Conservation (phyloP, 2,797 vertebrate species). For the Scomberomorus guttatus region DNA sequence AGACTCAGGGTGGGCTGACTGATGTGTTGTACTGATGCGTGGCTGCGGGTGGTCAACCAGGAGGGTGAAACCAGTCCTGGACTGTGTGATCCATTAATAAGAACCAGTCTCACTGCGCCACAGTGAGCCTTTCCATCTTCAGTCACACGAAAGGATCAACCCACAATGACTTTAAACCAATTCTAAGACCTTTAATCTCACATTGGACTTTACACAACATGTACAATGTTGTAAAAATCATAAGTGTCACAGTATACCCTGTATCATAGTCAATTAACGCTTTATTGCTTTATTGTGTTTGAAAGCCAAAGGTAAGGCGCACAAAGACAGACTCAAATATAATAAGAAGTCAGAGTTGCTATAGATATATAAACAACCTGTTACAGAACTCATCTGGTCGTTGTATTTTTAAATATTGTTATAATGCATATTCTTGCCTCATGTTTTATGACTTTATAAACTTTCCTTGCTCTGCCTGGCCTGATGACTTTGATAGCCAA, state of each 20-base stretch:
- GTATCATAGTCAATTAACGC: slow-evolving; percentile 11
- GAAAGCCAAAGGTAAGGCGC: background rate
- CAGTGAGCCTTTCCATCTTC: slow-evolving; percentile 50
- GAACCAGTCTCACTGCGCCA: slow-evolving; percentile 85
- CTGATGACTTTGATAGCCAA: too few relatives aligned
- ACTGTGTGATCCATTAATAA: slow-evolving; percentile 89
- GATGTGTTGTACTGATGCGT: slow-evolving; percentile 85
- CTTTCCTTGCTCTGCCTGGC: background rate
- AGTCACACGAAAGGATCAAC: slow-evolving; percentile 36
- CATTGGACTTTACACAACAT: slow-evolving; percentile 25
- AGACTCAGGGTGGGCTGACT: slow-evolving; percentile 64
- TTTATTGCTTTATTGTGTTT: slow-evolving; percentile 4
- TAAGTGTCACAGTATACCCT: slow-evolving; percentile 15
- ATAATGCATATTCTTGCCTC: background rate
- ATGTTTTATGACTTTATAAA: background rate
- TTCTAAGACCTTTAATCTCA: slow-evolving; percentile 55
- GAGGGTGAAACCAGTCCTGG: slow-evolving; percentile 61
- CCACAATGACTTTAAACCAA: slow-evolving; percentile 42
- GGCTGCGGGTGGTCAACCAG: slow-evolving; percentile 83
- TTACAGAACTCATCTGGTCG: background rate
- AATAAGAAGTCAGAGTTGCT: too few relatives aligned
- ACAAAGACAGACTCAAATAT: background rate
- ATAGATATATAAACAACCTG: background rate
- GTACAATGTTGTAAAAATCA: slow-evolving; percentile 34
- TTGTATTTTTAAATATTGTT: background rate